Evolutionary conservation across 2,888 invertebrate genomes (phyloP), one percentile per base, ranked within the genome.

Genomic region (Sinelater perroti): DNA sequence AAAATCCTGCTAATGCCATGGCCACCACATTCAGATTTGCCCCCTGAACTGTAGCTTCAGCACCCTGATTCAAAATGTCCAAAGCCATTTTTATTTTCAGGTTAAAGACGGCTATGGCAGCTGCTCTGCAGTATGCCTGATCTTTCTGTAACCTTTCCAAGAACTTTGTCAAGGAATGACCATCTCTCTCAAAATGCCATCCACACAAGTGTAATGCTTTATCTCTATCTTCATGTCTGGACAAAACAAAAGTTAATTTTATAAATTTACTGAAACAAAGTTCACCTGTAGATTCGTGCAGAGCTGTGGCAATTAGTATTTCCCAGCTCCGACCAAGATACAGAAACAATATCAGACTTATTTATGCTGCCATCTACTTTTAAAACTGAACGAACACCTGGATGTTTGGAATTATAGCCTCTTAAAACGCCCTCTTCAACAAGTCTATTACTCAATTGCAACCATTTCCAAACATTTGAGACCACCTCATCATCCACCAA

Each of bases 91-190:
- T 85, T 65, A 97, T 83, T 74, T 91, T 89, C 69, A 96, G 83
- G 78, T 94, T 93, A 79, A 96, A 97, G 49, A 94, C 89, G 40
- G 94, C 91, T 53, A 97, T 88, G 55, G 96, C 93, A 26, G 96
- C 95, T 30, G 95, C 95, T 74, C 95, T 85, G 52, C 90, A 86
- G 79, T 87, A 86, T 67, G 87, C 83, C 74, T 87, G 85, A 73
- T 88, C 88, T 51, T 85, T 85, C 75, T 91, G 90, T 30, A 94
- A 80, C 67, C 87, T 82, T 45, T 86, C 85, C n/a, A 88, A 75
- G 61, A 86, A 86, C 53, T 82, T 80, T 3, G 80, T 80, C 24
- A 85, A 74, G 2, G 78, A 74, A 50, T 79, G 77, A 0, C 78
- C 80, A 70, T 91, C 90, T 74, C 87, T 87, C 66, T 93, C 91